phyloP scores from a whole-genome alignment of 2,888 invertebrate species.

The Hyposoter didymator region DNA sequence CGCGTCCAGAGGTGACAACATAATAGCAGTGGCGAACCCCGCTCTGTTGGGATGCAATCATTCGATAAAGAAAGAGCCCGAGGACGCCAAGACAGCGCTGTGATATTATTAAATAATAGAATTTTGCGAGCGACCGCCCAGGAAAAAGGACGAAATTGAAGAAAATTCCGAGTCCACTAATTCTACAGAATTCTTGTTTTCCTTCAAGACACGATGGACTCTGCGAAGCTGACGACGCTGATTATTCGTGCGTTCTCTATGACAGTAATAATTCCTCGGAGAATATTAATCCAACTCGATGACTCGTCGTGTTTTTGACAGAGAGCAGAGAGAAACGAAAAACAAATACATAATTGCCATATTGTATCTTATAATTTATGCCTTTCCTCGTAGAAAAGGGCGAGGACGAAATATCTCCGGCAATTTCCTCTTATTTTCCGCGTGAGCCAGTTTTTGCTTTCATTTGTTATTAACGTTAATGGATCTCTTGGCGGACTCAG shows the following conservation, averaged over 20 bases:
- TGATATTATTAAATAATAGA: conserved; percentile 76
- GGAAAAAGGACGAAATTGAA: conserved; percentile 14
- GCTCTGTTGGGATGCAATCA: conserved; percentile 86
- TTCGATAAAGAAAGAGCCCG: conserved; percentile 82
- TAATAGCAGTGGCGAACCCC: conserved; percentile 95
- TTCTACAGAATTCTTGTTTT: conserved; percentile 27
- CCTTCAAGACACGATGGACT: conserved; percentile 63
- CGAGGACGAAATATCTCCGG: conserved; percentile 30
- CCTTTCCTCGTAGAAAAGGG: conserved; percentile 17
- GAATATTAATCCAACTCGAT: conserved; percentile 30
- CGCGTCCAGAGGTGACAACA: conserved; percentile 93
- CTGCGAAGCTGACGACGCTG: conserved; percentile 57
- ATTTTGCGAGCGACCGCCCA: conserved; percentile 38
- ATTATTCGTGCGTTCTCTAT: conserved; percentile 59
- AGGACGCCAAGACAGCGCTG: conserved; percentile 81
- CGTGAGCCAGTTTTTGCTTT: conserved; percentile 33
- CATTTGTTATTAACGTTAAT: conserved; percentile 23
- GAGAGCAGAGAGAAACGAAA: background rate
- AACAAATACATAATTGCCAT: conserved; percentile 47
- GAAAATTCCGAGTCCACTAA: conserved; percentile 34
- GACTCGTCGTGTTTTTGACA: conserved; percentile 20
- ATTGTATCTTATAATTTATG: conserved; percentile 65
- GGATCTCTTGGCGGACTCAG: conserved; percentile 33
- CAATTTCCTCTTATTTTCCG: conserved; percentile 32
- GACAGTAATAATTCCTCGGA: conserved; percentile 57